These are phyloP conservation scores for Elysia chlorotica DNA, from an alignment of 1,140 invertebrate genomes.

Conservation along the genomic window DNA sequence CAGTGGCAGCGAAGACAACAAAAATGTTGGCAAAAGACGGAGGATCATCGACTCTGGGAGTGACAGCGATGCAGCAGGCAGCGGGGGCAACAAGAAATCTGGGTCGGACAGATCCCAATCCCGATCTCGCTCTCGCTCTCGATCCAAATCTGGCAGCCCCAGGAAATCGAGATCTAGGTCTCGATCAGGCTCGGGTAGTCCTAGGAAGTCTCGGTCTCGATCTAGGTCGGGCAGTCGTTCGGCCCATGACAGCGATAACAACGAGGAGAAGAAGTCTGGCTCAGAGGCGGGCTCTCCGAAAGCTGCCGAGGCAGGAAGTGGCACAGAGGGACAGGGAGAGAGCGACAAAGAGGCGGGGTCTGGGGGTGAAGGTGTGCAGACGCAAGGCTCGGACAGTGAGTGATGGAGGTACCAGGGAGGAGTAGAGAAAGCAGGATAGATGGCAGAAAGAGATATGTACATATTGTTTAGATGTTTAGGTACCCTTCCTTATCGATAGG, in stretches of 20 bases:
- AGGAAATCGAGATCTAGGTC: slow-evolving; percentile 31
- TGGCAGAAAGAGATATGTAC: no score
- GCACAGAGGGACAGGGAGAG: slow-evolving; percentile 8
- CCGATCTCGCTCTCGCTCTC: slow-evolving; percentile 25
- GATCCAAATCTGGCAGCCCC: slow-evolving; percentile 41
- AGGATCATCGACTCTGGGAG: slow-evolving; percentile 59
- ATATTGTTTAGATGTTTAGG: no score
- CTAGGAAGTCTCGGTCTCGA: slow-evolving; percentile 30
- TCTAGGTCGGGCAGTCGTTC: slow-evolving; percentile 41
- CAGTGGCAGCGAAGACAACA: slow-evolving; percentile 61
- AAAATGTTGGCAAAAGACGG: slow-evolving; percentile 58
- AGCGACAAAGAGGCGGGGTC: neutral
- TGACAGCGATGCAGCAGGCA: slow-evolving; percentile 43
- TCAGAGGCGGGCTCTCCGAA: slow-evolving; percentile 58
- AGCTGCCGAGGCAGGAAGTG: slow-evolving; percentile 47
- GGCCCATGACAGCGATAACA: no score
- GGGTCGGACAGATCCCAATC: slow-evolving; percentile 26
- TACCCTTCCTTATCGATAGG: neutral
- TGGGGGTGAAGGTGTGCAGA: neutral
- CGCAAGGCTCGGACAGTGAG: neutral
- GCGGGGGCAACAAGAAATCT: neutral
- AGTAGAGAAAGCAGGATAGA: no score
- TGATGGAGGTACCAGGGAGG: neutral
- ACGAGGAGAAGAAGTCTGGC: slow-evolving; percentile 31
- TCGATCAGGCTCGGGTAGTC: slow-evolving; percentile 36